phyloP scores from a whole-genome alignment of 1,140 invertebrate species.

The Drosophila triauraria region DNA sequence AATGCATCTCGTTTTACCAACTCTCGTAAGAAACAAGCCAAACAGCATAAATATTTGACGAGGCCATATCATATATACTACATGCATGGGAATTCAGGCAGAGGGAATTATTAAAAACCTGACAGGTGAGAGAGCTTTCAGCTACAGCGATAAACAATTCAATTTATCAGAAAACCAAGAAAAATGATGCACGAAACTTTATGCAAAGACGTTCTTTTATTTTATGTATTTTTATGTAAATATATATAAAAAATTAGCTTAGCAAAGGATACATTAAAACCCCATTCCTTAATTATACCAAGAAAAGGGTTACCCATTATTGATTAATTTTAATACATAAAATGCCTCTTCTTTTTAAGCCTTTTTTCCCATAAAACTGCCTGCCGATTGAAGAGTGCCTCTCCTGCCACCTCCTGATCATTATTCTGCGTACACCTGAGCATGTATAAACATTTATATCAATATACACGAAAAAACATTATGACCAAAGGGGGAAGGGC shows the following conservation, averaged over 20 bases:
- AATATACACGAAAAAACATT: slow-evolving; percentile 71
- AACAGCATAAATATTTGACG: slow-evolving; percentile 53
- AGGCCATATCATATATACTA: slow-evolving; percentile 1
- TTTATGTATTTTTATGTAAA: too few species aligned
- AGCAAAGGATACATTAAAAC: neutral
- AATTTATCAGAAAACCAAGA: slow-evolving; percentile 50
- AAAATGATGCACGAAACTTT: neutral
- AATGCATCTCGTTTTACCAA: slow-evolving; percentile 49
- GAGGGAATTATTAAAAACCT: slow-evolving; percentile 52
- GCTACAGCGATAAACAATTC: slow-evolving; percentile 50
- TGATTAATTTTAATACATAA: slow-evolving; percentile 8
- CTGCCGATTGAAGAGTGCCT: neutral
- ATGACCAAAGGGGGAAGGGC: slow-evolving; percentile 53
- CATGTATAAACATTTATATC: slow-evolving; percentile 71
- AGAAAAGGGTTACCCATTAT: slow-evolving; percentile 1
- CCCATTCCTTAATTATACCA: neutral
- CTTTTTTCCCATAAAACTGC: slow-evolving; percentile 9
- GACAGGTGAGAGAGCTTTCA: slow-evolving; percentile 36
- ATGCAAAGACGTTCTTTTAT: too few species aligned
- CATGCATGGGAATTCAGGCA: slow-evolving; percentile 1
- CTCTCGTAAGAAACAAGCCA: slow-evolving; percentile 47
- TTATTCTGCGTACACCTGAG: slow-evolving; percentile 17
- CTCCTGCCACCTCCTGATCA: neutral
- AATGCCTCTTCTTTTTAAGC: neutral
- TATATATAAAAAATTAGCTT: too few species aligned